Conservation (phyloP, 2,113 vertebrate species). For the Pomatostomus ruficeps region DNA sequence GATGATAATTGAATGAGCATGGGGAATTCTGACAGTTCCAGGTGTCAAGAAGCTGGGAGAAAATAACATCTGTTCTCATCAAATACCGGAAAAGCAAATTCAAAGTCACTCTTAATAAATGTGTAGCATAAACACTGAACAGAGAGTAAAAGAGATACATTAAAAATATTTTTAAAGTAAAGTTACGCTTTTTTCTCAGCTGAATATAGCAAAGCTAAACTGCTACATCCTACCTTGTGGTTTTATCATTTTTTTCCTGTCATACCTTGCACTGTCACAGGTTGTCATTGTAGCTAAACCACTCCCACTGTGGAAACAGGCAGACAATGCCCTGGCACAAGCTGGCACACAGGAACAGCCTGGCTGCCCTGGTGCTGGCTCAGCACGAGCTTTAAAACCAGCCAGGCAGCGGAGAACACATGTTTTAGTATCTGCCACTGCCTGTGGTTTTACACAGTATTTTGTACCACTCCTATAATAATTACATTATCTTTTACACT, state of each 20-base stretch:
- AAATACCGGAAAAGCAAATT: conserved; percentile 41
- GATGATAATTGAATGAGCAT: conserved; percentile 37
- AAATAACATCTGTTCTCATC: conserved; percentile 63
- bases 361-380: not conserved
- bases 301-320: not conserved
- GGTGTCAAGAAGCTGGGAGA: conserved; percentile 28
- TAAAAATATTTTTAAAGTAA: not conserved
- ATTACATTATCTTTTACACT: not conserved
- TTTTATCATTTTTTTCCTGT: not conserved
- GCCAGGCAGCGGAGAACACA: not conserved
- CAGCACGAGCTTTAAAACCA: not conserved
- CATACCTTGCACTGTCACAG: not conserved
- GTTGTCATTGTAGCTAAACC: not conserved
- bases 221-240: not conserved
- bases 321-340: not conserved
- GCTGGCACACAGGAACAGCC: not conserved
- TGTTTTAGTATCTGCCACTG: not conserved
- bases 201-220: not conserved
- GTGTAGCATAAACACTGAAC: not conserved
- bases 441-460: not conserved
- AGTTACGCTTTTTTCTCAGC: not conserved
- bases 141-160: not conserved
- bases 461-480: not conserved
- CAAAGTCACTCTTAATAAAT: conserved; percentile 47
- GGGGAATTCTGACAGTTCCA: conserved; percentile 44